Percentiles rank a stretch among this genome's conserved stretches.
These are phyloP conservation scores for Probaryconus sp. DNA, from an alignment of 1,140 invertebrate genomes.

Conservation along the genomic window DNA sequence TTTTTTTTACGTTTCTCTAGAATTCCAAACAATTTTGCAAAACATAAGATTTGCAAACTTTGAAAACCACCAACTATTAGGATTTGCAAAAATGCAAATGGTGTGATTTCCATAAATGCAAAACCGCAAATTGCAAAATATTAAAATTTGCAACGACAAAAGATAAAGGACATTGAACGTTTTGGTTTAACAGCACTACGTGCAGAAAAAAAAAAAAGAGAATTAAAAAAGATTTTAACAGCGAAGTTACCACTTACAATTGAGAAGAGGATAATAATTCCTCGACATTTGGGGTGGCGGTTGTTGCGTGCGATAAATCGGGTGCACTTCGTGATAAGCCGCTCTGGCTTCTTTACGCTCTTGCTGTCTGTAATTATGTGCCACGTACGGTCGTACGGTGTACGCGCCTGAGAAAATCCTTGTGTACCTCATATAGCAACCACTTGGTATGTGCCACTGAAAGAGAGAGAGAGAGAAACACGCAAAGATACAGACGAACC, in stretches of 20 bases:
- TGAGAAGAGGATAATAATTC: slow-evolving; percentile 62
- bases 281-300: slow-evolving; percentile 50
- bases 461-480: too few species aligned
- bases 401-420: slow-evolving; percentile 73
- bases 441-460: slow-evolving; percentile 74
- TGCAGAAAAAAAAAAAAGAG: slow-evolving; percentile 8
- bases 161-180: too few species aligned
- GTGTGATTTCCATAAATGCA: too few species aligned
- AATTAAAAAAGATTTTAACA: too few species aligned
- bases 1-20: too few species aligned
- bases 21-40: too few species aligned
- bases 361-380: slow-evolving; percentile 60
- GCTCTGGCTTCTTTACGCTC: slow-evolving; percentile 65
- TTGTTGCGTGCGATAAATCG: slow-evolving; percentile 61
- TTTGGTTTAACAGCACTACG: neutral
- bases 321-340: slow-evolving; percentile 70
- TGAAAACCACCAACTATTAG: too few species aligned
- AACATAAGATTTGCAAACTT: too few species aligned
- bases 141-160: too few species aligned
- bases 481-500: slow-evolving; percentile 30
- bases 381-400: slow-evolving; percentile 58
- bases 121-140: too few species aligned
- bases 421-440: slow-evolving; percentile 74
- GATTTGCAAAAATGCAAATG: too few species aligned
- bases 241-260: slow-evolving; percentile 76